Evolutionary conservation across 64 coral and sea anemone species (phyloP), one percentile per base, ranked within the genome.

Genomic region (Hydrozoanthus tunicans): DNA sequence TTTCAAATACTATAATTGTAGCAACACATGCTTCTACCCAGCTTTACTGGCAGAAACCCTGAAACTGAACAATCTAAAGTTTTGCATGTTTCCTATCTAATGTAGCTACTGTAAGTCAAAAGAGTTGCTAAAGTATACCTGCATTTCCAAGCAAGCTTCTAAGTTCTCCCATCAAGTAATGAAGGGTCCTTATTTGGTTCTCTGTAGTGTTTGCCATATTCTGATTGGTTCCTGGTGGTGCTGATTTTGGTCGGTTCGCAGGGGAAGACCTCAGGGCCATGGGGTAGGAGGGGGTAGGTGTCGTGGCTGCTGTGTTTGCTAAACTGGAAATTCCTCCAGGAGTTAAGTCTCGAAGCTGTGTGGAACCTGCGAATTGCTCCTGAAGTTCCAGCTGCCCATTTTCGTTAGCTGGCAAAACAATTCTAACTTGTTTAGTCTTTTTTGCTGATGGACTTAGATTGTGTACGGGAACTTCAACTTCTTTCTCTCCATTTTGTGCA

Each of bases 131-230:
- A 43, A 43, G 32, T 15, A 62, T 61, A 96, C 94, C 92, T 78
- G 85, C 59, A 64, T 25, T 86, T 59, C 96, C 96, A 72, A 98
- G 65, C 4, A 98, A 90, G 26, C 82, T 92, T 92, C 96, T 79
- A 3, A 98, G 85, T 77, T 98, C 96, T 80, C 93, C 92, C 14
- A 94, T 85, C 56, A 98, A 88, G 74, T 98, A 98, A 56, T 92
- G 93, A 56, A 98, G 64, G 32, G 89, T 98, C 68, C 93, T 91
- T 13, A 86, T 77, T 59, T 96, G 89, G 54, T 94, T 91, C 69
- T 83, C 92, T 70, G 82, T 78, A 78, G 95, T 78, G 11, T 86
- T 57, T 24, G 78, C 55, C 5, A 32, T 56, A 75, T 88, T 88
- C 56, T 73, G 68, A 27, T 75, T 73, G 20, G 69, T 12, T 74